Conservation (phyloP, 2,113 vertebrate species). For the Elephas maximus region DNA sequence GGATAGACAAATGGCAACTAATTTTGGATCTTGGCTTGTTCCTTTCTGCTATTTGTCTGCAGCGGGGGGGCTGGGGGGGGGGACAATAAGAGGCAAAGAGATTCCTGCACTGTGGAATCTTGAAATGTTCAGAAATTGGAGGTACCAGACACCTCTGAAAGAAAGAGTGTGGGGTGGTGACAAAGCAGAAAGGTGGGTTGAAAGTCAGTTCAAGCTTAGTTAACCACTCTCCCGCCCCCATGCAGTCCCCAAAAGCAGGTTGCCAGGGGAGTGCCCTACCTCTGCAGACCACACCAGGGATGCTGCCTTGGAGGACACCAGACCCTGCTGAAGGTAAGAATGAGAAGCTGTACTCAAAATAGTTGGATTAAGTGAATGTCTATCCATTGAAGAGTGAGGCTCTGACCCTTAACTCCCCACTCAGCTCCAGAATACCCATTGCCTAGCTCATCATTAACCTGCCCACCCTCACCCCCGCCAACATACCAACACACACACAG, state of each 20-base stretch:
- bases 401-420: background rate
- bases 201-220: background rate
- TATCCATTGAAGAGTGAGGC: background rate
- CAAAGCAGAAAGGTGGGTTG: background rate
- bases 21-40: background rate
- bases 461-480: too few species aligned
- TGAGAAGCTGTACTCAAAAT: background rate
- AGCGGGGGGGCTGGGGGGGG: background rate
- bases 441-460: background rate
- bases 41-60: background rate
- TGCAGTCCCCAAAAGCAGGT: background rate
- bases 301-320: background rate
- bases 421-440: background rate
- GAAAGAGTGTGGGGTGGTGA: fast-evolving
- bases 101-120: background rate
- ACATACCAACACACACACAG: too few species aligned
- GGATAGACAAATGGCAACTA: background rate
- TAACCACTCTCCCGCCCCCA: background rate
- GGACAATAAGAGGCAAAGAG: background rate
- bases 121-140: background rate
- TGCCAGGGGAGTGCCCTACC: background rate
- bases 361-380: background rate
- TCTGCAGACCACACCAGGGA: background rate
- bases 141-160: background rate
- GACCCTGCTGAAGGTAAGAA: background rate